Base-by-base conservation (phyloP, 2,888 invertebrate species). In the Formica aserva region DNA sequence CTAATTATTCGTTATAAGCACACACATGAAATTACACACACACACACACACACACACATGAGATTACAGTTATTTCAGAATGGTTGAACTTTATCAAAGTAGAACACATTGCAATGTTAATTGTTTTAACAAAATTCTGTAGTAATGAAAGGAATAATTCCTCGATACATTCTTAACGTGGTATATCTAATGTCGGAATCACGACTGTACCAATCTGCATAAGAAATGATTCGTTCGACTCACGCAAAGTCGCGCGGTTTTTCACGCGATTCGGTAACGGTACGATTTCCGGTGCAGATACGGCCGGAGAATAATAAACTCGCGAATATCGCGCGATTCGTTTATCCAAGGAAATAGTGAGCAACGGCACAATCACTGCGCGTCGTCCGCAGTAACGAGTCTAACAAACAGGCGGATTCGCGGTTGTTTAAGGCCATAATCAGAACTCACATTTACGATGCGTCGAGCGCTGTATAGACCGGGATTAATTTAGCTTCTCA, bases 401-500 rank as follows among this genome's bases (percentile, higher is more conserved):
- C 48, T 52, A 77, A 66, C 18, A 71, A 80, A 52, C 38, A 76
- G 18, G 57, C 22, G 32, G 32, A n/a, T 60, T 48, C 35, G 22
- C 78, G 41, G 57, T 71, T 60, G 45, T 41, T 78, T 80, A 80
- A 71, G 32, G 1, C 41, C 45, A 32, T 60, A 71, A 80, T 71
- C 45, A 69, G 32, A 55, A 71, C 45, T 71, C 15, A 11, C 32
- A 71, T 71, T 71, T 45, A 71, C 32, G 71, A 71, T 77, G 67
- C 55, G 26, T 35, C 48, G 38, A 55, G 55, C 38, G 52, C 22
- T 55, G 52, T 35, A 69, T 69, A 45, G 78, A 57, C 22, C 45
- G 60, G 57, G 71, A 78, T 80, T 80, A 80, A 71, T 80, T 71
- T 80, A 13, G 32, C 32, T 45, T 71, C 71, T 78, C 71, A 78